Conservation (phyloP, 2,888 invertebrate species). For the Melieria omissa region DNA sequence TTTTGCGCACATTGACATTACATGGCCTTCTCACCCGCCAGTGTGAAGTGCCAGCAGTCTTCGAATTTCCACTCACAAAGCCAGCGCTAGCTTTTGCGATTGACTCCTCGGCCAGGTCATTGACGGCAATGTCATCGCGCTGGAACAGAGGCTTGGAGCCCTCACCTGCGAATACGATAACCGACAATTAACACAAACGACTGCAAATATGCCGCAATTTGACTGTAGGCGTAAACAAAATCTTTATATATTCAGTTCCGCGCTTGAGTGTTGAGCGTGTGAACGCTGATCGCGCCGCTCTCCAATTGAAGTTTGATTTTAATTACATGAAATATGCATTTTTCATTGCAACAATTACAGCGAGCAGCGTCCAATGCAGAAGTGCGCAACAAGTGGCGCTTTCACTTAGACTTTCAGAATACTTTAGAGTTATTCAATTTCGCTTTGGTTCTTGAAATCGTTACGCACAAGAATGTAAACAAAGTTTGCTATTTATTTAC, state of each 20-base stretch:
- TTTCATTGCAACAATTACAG: neutral
- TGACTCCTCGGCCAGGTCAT: slow-evolving; percentile 10
- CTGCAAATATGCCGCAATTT: neutral
- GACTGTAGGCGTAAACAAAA: no score
- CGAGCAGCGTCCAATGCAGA: no score
- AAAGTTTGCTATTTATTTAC: no score
- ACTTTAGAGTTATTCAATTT: no score
- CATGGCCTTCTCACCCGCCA: no score
- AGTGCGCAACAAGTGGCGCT: no score
- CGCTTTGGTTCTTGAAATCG: no score
- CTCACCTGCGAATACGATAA: slow-evolving; percentile 44
- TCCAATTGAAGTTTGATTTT: slow-evolving; percentile 17
- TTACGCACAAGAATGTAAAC: no score
- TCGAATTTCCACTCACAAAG: slow-evolving; percentile 22
- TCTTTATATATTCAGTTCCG: no score
- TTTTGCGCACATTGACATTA: no score
- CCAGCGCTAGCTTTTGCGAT: neutral
- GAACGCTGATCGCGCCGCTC: neutral
- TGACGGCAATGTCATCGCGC: slow-evolving; percentile 45
- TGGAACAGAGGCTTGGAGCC: slow-evolving; percentile 48
- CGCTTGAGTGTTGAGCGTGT: no score
- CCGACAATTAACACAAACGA: neutral
- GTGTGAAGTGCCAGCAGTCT: neutral
- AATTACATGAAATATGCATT: slow-evolving; percentile 9
- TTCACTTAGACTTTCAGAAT: no score